A percentile compares a stretch with the other conserved stretches of the same genome.
phyloP scores from a whole-genome alignment of 2,113 vertebrate species.

The Lepisosteus osseus region DNA sequence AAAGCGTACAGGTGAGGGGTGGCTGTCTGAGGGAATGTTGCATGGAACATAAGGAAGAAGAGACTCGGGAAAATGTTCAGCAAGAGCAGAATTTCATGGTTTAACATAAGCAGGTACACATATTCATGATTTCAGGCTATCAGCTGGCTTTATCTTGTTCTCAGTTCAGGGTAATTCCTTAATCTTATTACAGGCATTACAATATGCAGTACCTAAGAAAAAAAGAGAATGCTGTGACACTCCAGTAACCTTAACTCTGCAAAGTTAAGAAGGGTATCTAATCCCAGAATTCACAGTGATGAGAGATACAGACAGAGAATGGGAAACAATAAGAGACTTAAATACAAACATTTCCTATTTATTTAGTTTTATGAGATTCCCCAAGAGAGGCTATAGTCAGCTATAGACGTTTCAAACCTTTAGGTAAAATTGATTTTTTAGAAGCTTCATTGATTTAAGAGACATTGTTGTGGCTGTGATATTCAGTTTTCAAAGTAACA shows the following conservation, averaged over 20 bases:
- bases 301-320: too few relatives aligned
- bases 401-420: too few relatives aligned
- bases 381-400: too few relatives aligned
- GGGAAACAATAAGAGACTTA: too few relatives aligned
- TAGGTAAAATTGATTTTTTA: too few relatives aligned
- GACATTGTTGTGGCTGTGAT: too few relatives aligned
- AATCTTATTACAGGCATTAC: constrained; percentile 51
- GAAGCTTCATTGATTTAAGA: constrained; percentile 8
- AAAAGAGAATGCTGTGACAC: not conserved
- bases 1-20: constrained; percentile 8
- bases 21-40: not conserved
- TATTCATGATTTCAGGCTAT: constrained; percentile 53
- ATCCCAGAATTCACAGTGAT: too few relatives aligned
- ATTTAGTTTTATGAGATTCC: too few relatives aligned
- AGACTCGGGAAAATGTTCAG: not conserved
- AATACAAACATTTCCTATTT: too few relatives aligned
- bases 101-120: constrained; percentile 40
- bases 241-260: not conserved
- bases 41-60: not conserved
- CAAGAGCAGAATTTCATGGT: constrained; percentile 18
- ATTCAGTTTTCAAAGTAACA: too few relatives aligned
- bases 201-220: constrained; percentile 3
- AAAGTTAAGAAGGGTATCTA: too few relatives aligned
- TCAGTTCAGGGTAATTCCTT: constrained; percentile 61
- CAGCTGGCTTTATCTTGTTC: constrained; percentile 50